Base-by-base conservation (phyloP, 1,140 invertebrate species). In the Hyphantria cunea region DNA sequence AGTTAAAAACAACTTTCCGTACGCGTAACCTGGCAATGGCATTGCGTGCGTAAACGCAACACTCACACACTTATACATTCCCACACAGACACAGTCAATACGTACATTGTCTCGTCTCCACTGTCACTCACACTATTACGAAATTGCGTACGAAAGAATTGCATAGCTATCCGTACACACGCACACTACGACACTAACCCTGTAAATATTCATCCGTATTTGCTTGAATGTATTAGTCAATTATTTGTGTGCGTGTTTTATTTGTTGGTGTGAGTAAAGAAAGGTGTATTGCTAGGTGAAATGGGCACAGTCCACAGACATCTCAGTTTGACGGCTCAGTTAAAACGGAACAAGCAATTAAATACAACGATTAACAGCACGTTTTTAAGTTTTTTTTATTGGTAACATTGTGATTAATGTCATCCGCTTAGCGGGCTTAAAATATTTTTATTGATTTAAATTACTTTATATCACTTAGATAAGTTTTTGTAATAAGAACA, bases 31-130 rank as follows among this genome's bases (percentile, higher is more conserved):
- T 85, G 78, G 77, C 84, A 87, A 84, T 89, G 86, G 85, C 86
- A 88, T 89, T 89, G 85, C 85, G 73, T 86, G 85, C 81, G 82
- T 82, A 78, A 78, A 85, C 86, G 86, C 86, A 89, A 88, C 80
- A 76, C 72, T 34, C 64, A 64, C 52, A 69, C 49, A 59, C 32
- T n/a, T 13, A 42, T 58, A 66, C n/a, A n/a, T 48, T 13, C 1
- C 56, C 58, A 49, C 60, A 78, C 73, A 34, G 73, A 74, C 75
- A 77, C 68, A 59, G 14, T 55, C 33, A 50, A 8, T 12, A n/a
- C 13, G 47, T 60, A 47, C 13, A 31, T 66, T 51, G 32, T 53
- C 54, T 34, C 13, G 48, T 56, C 14, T 14, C 6, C 6, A 31
- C 37, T 54, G 42, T 66, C 72, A 61, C 39, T 54, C 50, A 66